Evolutionary conservation across 2,888 invertebrate genomes (phyloP), one percentile per base, ranked within the genome.

Genomic region (Athalia cordata): DNA sequence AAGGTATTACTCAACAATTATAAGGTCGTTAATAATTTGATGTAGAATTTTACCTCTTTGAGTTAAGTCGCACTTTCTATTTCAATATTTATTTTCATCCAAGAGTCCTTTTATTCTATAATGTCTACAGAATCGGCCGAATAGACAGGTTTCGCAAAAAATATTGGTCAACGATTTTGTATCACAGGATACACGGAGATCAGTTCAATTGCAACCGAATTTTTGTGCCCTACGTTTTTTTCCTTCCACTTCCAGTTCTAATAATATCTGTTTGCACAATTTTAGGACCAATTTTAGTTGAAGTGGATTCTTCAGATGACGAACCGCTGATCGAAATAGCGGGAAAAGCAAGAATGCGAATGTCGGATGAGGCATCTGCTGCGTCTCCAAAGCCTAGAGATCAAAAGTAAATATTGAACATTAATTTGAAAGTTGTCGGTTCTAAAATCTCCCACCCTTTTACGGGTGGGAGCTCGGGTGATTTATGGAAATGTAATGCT

Each of bases 291-390:
- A 88, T 89, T 84, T 91, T 92, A 84, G 93, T 94, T 86, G 95
- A 95, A 84, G 94, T 94, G 61, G 93, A 93, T 85, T 94, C 94
- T 79, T 96, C 96, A 74, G 96, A 96, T 86, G 96, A 96, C 88
- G 96, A 96, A 90, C 96, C 96, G 78, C 91, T 96, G 79, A 95
- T 95, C 82, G 94, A 94, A 85, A 91, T 93, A 74, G 92, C 92
- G 13, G 93, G 94, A 84, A 93, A 95, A 91, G 95, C 90, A 91
- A 95, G 83, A 91, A 91, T 87, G 84, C 87, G 87, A 83, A 84
- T 86, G 80, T 82, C 85, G 59, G 90, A 90, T 79, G 89, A 89
- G 79, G 81, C 85, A 79, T 84, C 87, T 77, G 87, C 86, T 75
- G 87, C 88, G 59, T 90, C 90, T 68, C 88, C 90, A 81, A 90